These are phyloP conservation scores for Haliclystus octoradiatus DNA, from an alignment of 30 jellyfish, hydroid and myxozoan species.

Conservation along the genomic window DNA sequence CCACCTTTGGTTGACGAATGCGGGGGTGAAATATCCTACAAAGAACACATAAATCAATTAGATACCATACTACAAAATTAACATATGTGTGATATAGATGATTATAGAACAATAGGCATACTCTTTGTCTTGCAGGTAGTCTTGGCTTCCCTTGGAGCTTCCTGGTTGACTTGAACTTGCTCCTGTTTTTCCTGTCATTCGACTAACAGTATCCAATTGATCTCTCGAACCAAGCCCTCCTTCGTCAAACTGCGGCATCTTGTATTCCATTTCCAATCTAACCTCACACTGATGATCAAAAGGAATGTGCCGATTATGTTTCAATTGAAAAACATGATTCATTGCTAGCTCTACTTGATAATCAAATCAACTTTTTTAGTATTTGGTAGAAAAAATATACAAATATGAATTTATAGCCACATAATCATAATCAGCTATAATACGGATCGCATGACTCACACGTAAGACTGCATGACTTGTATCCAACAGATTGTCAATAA, in stretches of 20 bases:
- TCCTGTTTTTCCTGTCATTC: not conserved
- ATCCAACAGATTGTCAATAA: constrained; percentile 50
- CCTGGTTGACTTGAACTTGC: not conserved
- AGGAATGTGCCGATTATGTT: too few relatives aligned
- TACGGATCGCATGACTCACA: constrained; percentile 50
- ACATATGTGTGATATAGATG: too few relatives aligned
- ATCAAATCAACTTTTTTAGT: too few relatives aligned
- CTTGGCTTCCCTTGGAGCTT: not conserved
- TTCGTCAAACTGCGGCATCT: not conserved
- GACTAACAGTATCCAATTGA: not conserved
- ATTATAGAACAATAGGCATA: too few relatives aligned
- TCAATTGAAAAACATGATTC: too few relatives aligned
- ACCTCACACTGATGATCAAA: not conserved
- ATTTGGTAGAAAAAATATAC: too few relatives aligned
- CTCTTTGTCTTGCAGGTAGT: not conserved
- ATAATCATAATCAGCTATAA: too few relatives aligned
- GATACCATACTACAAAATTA: not conserved
- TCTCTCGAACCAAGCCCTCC: not conserved
- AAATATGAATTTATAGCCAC: too few relatives aligned
- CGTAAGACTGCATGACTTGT: constrained; percentile 40
- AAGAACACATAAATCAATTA: not conserved
- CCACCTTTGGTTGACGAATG: constrained; percentile 44
- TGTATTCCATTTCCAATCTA: not conserved
- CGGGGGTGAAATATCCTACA: constrained; percentile 73
- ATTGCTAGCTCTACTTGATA: too few relatives aligned